Percentiles rank a stretch among this genome's conserved stretches.
phyloP scores from a whole-genome alignment of 2,888 invertebrate species.

The Malthinus flaveolus region DNA sequence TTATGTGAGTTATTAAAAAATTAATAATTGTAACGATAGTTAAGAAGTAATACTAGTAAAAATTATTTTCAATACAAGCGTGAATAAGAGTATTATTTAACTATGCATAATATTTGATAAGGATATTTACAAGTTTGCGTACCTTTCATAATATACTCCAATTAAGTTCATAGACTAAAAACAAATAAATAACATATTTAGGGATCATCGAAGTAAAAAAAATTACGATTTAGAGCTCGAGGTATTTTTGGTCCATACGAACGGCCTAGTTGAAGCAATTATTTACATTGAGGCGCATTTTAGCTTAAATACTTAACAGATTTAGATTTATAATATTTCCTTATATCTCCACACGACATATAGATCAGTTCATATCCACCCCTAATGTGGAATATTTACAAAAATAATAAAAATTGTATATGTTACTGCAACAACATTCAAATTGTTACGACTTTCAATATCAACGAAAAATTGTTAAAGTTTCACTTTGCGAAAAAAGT shows the following conservation, averaged over 20 bases:
- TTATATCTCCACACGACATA: conserved; percentile 31
- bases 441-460: not conserved
- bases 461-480: not conserved
- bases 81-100: conserved; percentile 42
- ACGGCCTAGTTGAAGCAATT: conserved; percentile 44
- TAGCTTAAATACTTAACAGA: conserved; percentile 23
- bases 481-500: not conserved
- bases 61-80: conserved; percentile 49
- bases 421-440: not conserved
- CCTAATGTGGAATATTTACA: conserved; percentile 37
- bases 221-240: conserved; percentile 12
- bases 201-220: conserved; percentile 18
- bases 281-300: conserved; percentile 24
- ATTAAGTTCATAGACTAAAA: conserved; percentile 25
- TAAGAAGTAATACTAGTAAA: conserved; percentile 42
- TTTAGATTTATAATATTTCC: conserved; percentile 37
- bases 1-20: conserved; percentile 16
- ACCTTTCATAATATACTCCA: conserved; percentile 37
- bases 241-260: conserved; percentile 30
- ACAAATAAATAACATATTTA: conserved; percentile 9
- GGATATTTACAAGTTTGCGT: conserved; percentile 40
- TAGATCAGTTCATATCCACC: conserved; percentile 34
- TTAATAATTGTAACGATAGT: conserved; percentile 34
- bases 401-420: conserved; percentile 1
- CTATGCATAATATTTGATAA: conserved; percentile 47